These are phyloP conservation scores for Noturus placidus DNA, from an alignment of 2,113 vertebrate species.

Conservation along the genomic window DNA sequence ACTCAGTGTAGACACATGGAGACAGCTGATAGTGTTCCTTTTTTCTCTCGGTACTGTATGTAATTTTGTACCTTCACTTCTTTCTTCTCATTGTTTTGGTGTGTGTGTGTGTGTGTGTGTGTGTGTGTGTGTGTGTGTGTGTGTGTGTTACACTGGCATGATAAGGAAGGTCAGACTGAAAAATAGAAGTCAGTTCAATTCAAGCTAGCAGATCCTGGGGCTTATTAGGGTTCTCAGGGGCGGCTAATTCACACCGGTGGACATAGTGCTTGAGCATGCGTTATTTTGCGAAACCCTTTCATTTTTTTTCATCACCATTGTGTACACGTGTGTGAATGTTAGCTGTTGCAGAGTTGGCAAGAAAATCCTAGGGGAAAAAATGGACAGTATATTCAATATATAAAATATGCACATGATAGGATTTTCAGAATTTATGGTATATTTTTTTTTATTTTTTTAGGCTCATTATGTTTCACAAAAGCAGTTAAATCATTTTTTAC, in stretches of 20 bases:
- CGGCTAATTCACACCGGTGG: not conserved
- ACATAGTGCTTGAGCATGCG: not conserved
- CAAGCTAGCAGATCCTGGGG: not conserved
- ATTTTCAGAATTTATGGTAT: not conserved
- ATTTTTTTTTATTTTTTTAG: too few relatives aligned
- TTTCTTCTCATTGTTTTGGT: not conserved
- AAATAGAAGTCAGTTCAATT: constrained; percentile 68
- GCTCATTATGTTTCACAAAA: not conserved
- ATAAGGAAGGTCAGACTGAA: constrained; percentile 71
- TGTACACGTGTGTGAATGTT: constrained; percentile 53
- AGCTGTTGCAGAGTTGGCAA: not conserved
- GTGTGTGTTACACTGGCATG: constrained; percentile 59
- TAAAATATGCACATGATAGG: not conserved
- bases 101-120: constrained; percentile 42
- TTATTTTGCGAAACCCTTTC: not conserved
- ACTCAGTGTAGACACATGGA: constrained; percentile 45
- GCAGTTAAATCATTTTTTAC: not conserved
- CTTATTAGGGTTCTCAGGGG: not conserved
- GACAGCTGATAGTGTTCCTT: constrained; percentile 43
- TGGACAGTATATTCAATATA: not conserved
- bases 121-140: constrained; percentile 41
- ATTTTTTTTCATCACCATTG: constrained; percentile 64
- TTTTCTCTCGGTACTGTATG: not conserved
- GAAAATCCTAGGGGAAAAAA: not conserved
- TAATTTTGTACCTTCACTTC: not conserved